Evolutionary conservation across 2,113 vertebrate genomes (phyloP).

Genomic region (Phaethornis superciliosus): DNA sequence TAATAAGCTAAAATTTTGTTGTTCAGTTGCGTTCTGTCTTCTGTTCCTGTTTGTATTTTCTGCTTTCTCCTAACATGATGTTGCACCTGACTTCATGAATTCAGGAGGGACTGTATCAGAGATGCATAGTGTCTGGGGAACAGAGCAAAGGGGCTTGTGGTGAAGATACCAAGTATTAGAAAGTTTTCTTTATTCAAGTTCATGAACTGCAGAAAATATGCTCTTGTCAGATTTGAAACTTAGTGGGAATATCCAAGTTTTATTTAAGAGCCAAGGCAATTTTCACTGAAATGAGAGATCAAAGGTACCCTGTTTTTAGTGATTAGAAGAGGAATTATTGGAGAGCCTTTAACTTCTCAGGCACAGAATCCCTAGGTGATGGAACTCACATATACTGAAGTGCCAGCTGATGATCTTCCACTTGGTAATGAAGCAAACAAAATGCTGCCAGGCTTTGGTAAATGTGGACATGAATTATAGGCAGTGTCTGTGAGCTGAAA

Average conservation of each 20-base stretch:
- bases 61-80: not conserved
- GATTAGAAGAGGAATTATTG: not conserved
- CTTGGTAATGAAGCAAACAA: not conserved
- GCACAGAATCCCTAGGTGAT: not conserved
- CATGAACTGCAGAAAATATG: not conserved
- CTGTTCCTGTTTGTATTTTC: not conserved
- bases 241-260: not conserved
- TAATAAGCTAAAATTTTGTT: not conserved
- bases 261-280: not conserved
- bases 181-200: not conserved
- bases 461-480: not conserved
- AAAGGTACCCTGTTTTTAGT: not conserved
- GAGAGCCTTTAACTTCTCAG: not conserved
- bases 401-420: fast-evolving
- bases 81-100: not conserved
- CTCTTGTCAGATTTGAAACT: not conserved
- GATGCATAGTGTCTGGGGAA: not conserved
- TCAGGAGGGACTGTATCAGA: not conserved
- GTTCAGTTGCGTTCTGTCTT: not conserved
- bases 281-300: not conserved
- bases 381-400: not conserved
- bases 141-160: not conserved
- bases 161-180: too few relatives aligned
- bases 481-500: not conserved
- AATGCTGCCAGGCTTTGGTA: not conserved